A percentile compares a stretch with the other conserved stretches of the same genome.
phyloP scores from a whole-genome alignment of 2,888 invertebrate species.

The Charanyca ferruginea region DNA sequence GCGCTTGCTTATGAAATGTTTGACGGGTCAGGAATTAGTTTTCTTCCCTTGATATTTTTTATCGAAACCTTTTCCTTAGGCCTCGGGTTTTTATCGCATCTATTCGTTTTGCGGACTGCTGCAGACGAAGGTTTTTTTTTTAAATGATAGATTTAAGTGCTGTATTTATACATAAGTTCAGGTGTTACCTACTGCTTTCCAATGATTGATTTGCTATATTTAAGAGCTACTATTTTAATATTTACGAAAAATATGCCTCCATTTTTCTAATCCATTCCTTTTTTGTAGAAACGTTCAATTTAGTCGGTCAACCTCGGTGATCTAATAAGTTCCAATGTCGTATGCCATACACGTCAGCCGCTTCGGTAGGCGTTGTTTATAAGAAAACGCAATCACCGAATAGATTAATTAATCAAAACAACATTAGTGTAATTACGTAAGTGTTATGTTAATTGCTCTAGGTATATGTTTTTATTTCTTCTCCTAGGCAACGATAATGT shows the following conservation, averaged over 20 bases:
- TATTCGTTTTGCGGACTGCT: conserved; percentile 22
- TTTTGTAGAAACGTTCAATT: conserved; percentile 16
- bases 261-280: background rate
- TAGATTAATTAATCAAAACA: conserved; percentile 16
- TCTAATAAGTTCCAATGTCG: conserved; percentile 1
- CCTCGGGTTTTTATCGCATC: conserved; percentile 48
- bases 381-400: conserved; percentile 29
- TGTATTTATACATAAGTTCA: background rate
- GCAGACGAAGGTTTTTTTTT: conserved; percentile 20
- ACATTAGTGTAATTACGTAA: conserved; percentile 23
- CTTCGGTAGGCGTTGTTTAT: conserved; percentile 36
- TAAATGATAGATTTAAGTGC: background rate
- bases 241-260: background rate
- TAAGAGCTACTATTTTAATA: conserved; percentile 6
- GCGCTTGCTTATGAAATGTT: conserved; percentile 86
- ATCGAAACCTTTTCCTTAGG: conserved; percentile 50
- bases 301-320: background rate
- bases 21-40: conserved; percentile 86
- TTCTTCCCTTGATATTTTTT: conserved; percentile 71
- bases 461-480: conserved; percentile 7
- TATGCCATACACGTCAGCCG: conserved; percentile 11
- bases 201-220: background rate
- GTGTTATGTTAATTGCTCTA: conserved; percentile 13
- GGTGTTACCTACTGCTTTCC: background rate
- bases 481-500: background rate